Conservation (phyloP, 2,888 invertebrate species). For the Parnassius glacialis region DNA sequence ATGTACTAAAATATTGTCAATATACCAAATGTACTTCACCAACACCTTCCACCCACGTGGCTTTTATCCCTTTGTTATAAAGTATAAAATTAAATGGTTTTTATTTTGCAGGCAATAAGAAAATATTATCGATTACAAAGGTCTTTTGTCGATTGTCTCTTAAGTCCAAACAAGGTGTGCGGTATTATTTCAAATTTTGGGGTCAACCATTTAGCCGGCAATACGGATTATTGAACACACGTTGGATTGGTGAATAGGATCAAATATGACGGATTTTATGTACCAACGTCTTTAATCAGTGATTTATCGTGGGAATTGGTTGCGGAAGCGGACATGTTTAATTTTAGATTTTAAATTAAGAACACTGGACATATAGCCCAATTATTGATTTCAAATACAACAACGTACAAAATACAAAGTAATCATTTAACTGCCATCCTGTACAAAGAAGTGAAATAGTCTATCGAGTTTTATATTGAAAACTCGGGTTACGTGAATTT, state of each 20-base stretch:
- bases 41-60: slow-evolving; percentile 14
- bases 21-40: slow-evolving; percentile 28
- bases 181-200: slow-evolving; percentile 55
- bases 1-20: slow-evolving; percentile 57
- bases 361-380: too few species aligned
- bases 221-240: slow-evolving; percentile 38
- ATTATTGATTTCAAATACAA: too few species aligned
- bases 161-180: slow-evolving; percentile 60
- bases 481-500: too few species aligned
- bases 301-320: slow-evolving; percentile 34
- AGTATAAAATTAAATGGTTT: slow-evolving; percentile 26
- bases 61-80: slow-evolving; percentile 31
- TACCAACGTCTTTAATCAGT: slow-evolving; percentile 42
- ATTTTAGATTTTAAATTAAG: too few species aligned
- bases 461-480: too few species aligned
- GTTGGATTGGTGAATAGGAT: slow-evolving; percentile 50
- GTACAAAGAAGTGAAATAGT: too few species aligned
- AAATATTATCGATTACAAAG: slow-evolving; percentile 40
- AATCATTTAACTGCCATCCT: too few species aligned
- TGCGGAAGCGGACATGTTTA: not conserved
- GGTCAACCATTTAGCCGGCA: slow-evolving; percentile 50
- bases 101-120: slow-evolving; percentile 11
- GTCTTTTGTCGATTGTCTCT: slow-evolving; percentile 37
- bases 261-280: slow-evolving; percentile 51
- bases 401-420: too few species aligned